These are phyloP conservation scores for Triplophysa rosa DNA, from an alignment of 2,113 vertebrate genomes.

Conservation along the genomic window DNA sequence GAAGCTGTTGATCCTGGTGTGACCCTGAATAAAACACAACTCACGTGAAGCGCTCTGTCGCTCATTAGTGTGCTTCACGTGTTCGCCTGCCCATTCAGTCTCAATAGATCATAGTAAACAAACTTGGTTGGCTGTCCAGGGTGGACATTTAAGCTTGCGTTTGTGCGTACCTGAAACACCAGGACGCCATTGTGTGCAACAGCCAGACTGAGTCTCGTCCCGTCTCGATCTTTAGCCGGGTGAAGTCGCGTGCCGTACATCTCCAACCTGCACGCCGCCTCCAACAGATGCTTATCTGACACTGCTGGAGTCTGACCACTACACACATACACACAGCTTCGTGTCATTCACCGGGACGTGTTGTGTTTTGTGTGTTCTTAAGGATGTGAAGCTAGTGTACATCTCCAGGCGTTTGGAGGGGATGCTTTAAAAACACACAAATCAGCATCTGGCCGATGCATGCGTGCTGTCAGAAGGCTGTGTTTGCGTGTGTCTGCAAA, in stretches of 20 bases:
- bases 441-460: background rate
- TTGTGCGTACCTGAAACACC: slow-evolving; percentile 88
- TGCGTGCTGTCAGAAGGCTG: background rate
- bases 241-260: slow-evolving; percentile 94
- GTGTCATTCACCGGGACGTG: background rate
- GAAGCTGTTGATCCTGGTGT: slow-evolving; percentile 96
- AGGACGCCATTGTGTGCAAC: slow-evolving; percentile 93
- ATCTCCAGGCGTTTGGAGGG: too few relatives aligned
- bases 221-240: slow-evolving; percentile 94
- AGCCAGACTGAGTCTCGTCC: slow-evolving; percentile 88
- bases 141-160: background rate
- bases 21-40: slow-evolving; percentile 75
- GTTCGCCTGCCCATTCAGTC: too few relatives aligned
- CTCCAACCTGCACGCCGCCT: slow-evolving; percentile 91
- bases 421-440: too few relatives aligned
- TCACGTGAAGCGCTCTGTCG: background rate
- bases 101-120: too few relatives aligned
- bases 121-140: too few relatives aligned
- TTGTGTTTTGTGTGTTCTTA: too few relatives aligned
- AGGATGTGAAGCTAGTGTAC: too few relatives aligned
- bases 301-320: slow-evolving; percentile 96
- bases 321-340: background rate
- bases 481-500: slow-evolving; percentile 42
- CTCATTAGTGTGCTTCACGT: background rate
- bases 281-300: slow-evolving; percentile 93